These are phyloP conservation scores for Trichonephila clavata DNA, from an alignment of 1,140 invertebrate genomes.

Conservation along the genomic window DNA sequence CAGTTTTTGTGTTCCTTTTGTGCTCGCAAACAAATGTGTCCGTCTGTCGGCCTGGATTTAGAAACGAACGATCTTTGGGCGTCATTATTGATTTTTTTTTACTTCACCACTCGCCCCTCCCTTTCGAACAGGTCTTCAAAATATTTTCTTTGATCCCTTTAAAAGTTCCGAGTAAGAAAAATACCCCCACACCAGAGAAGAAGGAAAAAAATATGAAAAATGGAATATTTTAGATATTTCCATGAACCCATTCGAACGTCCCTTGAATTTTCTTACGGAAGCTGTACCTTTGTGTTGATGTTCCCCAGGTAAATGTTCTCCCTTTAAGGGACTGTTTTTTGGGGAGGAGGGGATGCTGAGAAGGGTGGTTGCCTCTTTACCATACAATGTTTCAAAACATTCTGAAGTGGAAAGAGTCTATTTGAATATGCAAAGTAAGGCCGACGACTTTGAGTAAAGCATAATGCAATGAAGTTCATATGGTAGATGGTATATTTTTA, in stretches of 20 bases:
- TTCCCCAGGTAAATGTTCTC: slow-evolving; percentile 21
- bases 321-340: neutral
- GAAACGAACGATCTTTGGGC: slow-evolving; percentile 52
- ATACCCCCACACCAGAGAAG: slow-evolving; percentile 3
- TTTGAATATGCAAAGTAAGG: too few species aligned
- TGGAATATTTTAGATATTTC: slow-evolving; percentile 61
- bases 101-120: neutral
- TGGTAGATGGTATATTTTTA: too few species aligned
- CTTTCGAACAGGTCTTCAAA: neutral
- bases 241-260: slow-evolving; percentile 13
- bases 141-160: slow-evolving; percentile 63
- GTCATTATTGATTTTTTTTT: slow-evolving; percentile 64
- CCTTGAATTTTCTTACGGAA: neutral
- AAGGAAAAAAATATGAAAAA: slow-evolving; percentile 45
- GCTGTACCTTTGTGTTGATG: neutral
- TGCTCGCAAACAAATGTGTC: slow-evolving; percentile 72
- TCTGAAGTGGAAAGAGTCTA: too few species aligned
- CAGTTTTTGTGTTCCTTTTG: slow-evolving; percentile 63
- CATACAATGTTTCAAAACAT: neutral
- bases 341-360: neutral
- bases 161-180: slow-evolving; percentile 69
- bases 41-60: slow-evolving; percentile 65
- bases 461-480: too few species aligned
- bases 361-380: neutral
- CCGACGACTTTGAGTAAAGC: too few species aligned